Base-by-base conservation (phyloP, 2,797 vertebrate genomes). In the Neosilurus mollespiculum region DNA sequence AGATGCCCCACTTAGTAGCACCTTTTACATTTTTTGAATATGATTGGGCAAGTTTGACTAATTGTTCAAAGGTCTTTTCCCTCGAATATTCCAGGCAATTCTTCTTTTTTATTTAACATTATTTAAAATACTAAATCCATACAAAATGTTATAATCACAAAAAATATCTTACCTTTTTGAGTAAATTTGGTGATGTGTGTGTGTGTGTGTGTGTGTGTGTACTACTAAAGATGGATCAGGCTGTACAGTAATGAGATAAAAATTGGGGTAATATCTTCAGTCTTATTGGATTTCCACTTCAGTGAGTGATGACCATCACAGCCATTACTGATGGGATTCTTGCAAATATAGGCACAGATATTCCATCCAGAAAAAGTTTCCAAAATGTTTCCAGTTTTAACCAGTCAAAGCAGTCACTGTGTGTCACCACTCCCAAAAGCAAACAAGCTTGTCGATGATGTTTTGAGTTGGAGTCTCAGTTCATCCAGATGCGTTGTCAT, bases 251-350 rank as follows among this genome's bases (percentile, higher is more conserved):
- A 51, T 80, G n/a, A 86, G 77, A 81, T 61, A 62, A 78, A 30
- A 26, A 65, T 11, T 12, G 37, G 79, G 22, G 37, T 82, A 14
- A 67, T 69, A 77, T 76, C 37, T 83, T 59, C 61, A 71, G 82
- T 80, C 79, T 80, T 37, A 58, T 66, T 85, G 59, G 59, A 81
- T 82, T 79, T 82, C 58, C 14, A 65, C 24, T 71, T 78, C n/a
- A 79, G 61, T 49, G n/a, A 70, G 22, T 14, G 78, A 56, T 59
- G 43, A 34, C 79, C 54, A 65, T 84, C 26, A 53, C 91, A 90
- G 90, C 88, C 90, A 89, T 91, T 91, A 90, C 91, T 92, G 90
- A 69, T 82, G 49, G 26, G 26, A 77, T 86, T 88, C 59, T 58
- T 75, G 65, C 77, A 9, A 83, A 89, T 65, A 37, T 92, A 91